These are phyloP conservation scores for Chrysemys picta DNA, from an alignment of 2,113 vertebrate species.

Conservation along the genomic window DNA sequence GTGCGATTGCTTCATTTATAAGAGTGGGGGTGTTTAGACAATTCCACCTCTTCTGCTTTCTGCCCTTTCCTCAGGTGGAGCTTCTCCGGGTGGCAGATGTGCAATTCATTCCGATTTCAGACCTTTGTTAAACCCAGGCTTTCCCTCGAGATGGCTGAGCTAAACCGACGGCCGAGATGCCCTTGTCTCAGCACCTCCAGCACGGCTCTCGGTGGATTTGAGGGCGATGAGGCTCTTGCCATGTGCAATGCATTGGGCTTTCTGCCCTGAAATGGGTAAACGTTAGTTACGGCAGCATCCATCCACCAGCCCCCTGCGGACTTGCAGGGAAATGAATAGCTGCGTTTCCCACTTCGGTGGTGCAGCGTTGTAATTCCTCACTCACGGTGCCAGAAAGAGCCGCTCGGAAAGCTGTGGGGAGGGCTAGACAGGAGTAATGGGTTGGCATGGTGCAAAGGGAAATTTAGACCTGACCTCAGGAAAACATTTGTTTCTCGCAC, in stretches of 20 bases:
- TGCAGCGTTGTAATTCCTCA: conserved; percentile 63
- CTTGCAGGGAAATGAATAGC: conserved; percentile 45
- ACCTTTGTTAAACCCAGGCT: fast-evolving
- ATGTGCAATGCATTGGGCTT: neutral
- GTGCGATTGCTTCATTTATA: conserved; percentile 71
- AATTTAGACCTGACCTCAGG: neutral
- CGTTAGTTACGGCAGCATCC: neutral
- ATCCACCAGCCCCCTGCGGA: conserved; percentile 12
- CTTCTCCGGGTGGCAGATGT: conserved; percentile 26
- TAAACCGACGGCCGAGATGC: fast-evolving
- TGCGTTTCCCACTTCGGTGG: conserved; percentile 46
- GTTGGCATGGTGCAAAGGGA: conserved; percentile 9
- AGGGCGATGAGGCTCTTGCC: neutral
- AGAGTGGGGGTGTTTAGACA: conserved; percentile 68
- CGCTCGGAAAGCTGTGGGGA: neutral
- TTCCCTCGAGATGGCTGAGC: neutral
- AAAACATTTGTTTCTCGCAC: neutral
- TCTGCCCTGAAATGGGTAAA: neutral
- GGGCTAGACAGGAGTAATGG: neutral
- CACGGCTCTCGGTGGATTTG: fast-evolving
- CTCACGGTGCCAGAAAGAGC: neutral
- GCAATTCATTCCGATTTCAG: conserved; percentile 19
- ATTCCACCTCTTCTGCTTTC: conserved; percentile 59
- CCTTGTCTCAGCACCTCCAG: fast-evolving
- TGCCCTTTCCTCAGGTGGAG: neutral